Conservation (phyloP, 2,113 vertebrate species). For the Scomber scombrus region DNA sequence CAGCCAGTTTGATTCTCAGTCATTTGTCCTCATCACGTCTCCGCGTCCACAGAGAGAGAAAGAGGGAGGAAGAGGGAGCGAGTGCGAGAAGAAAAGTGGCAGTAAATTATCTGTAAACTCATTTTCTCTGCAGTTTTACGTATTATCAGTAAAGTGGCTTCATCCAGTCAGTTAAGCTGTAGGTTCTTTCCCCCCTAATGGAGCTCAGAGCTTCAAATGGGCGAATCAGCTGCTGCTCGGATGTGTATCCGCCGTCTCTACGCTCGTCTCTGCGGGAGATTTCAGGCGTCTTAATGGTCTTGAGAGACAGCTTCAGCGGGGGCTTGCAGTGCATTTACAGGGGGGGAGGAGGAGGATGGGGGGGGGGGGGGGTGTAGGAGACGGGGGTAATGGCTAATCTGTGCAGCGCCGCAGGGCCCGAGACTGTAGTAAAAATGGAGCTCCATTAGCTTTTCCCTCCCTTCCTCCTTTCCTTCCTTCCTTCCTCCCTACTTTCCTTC, state of each 20-base stretch:
- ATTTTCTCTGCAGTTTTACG: conserved; percentile 15
- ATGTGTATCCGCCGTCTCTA: conserved; percentile 2
- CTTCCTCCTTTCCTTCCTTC: no score
- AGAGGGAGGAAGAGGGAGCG: no score
- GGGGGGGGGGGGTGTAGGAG: no score
- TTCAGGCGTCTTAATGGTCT: conserved; percentile 55
- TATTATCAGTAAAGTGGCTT: conserved; percentile 45
- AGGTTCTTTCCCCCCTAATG: conserved; percentile 34
- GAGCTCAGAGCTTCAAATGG: conserved; percentile 40
- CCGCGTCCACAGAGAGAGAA: background rate
- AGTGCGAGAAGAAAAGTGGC: conserved; percentile 28
- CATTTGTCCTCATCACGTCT: conserved; percentile 50
- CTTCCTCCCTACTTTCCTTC: no score
- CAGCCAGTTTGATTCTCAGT: conserved; percentile 6
- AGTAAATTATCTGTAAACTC: conserved; percentile 53
- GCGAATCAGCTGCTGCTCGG: conserved; percentile 4
- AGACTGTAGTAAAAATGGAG: conserved; percentile 21
- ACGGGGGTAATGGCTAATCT: conserved; percentile 48
- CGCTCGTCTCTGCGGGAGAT: conserved; percentile 35
- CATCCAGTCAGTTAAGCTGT: conserved; percentile 17
- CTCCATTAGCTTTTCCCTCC: conserved; percentile 52
- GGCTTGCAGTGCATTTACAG: conserved; percentile 25
- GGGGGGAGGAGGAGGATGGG: no score
- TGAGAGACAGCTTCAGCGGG: conserved; percentile 39
- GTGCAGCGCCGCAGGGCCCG: conserved; percentile 22